These are phyloP conservation scores for Oxyscelio sp. DNA, from an alignment of 2,888 invertebrate genomes.

Conservation along the genomic window DNA sequence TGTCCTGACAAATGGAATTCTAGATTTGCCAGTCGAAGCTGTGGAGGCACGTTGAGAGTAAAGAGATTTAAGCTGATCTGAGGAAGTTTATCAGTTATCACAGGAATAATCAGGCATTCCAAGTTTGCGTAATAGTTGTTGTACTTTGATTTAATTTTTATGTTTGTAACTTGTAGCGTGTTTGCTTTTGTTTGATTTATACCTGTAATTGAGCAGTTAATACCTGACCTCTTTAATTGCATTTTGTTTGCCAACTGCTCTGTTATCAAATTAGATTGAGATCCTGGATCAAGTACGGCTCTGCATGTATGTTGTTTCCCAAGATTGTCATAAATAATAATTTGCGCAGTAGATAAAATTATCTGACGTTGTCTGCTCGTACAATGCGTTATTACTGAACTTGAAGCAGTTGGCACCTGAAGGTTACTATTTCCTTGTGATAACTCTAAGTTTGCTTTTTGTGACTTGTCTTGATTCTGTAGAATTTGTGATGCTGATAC, in stretches of 20 bases:
- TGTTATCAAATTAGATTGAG: constrained; percentile 62
- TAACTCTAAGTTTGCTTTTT: too few species aligned
- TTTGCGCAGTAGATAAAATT: not conserved
- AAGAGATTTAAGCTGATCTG: not conserved
- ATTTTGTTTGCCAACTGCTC: constrained; percentile 33
- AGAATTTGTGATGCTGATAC: too few species aligned
- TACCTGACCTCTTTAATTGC: not conserved
- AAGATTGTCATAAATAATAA: not conserved
- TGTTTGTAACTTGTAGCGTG: not conserved
- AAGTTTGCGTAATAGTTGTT: constrained; percentile 18
- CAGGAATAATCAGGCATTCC: constrained; percentile 25
- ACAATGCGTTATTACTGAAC: too few species aligned
- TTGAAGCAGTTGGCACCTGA: too few species aligned
- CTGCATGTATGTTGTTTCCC: constrained; percentile 25
- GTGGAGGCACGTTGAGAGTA: constrained; percentile 1
- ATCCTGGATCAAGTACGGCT: constrained; percentile 60
- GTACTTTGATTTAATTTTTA: not conserved
- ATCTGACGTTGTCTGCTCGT: too few species aligned
- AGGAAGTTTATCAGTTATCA: constrained; percentile 5
- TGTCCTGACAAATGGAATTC: constrained; percentile 10
- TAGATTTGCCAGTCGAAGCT: constrained; percentile 25
- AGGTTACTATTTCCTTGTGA: too few species aligned
- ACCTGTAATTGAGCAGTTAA: not conserved
- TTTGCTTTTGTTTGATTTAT: constrained; percentile 9
- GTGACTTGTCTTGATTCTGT: too few species aligned